Base-by-base conservation (phyloP, 1,140 invertebrate genomes). In the Diploscapter pachys region DNA sequence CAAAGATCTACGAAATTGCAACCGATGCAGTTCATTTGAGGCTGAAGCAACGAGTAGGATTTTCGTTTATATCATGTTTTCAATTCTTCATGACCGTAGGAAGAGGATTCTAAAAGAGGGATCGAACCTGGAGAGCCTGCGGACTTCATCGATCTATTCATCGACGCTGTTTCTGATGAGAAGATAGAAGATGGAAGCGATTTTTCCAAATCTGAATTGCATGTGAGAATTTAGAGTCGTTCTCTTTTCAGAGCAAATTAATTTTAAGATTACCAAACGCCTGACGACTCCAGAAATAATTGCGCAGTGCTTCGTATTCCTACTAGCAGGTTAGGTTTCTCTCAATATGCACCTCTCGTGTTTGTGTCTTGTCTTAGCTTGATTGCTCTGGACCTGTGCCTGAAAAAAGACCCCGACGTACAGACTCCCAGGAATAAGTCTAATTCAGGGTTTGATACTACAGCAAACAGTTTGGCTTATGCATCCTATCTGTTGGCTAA, bases 401-500 rank as follows among this genome's bases (percentile, higher is more conserved):
- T 31, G 31, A 31, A 31, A 31, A 31, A 31, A 31, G 31, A 31
- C 31, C 31, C 31, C 31, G 31, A 31, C 31, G 31, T 31, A 31
- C 31, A 31, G 31, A 31, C 31, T 31, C 31, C 31, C 31, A 31
- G 31, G 31, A 31, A 31, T 31, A 31, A 31, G 31, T 31, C 31
- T 31, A 31, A 1, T 31, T 31, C 1, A 31, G 31, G 31, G 5
- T 88, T 74, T 69, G 87, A 88, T 51, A 88, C 88, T 0, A 88
- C 86, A 4, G 78, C 86, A 2, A 85, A 69, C 0, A 82, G 84
- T 13, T 64, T 89, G 9, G 76, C 86, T 0, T 87, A 83, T 63
- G 74, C 82, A n/a, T 77, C 85, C 5, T 88, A 84, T 62, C 55
- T 80, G 6, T 73, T 89, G 56, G 86, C 88, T 6, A 79, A 78